Base-by-base conservation (phyloP, 1,140 invertebrate genomes). In the Elymnias hypermnestra region DNA sequence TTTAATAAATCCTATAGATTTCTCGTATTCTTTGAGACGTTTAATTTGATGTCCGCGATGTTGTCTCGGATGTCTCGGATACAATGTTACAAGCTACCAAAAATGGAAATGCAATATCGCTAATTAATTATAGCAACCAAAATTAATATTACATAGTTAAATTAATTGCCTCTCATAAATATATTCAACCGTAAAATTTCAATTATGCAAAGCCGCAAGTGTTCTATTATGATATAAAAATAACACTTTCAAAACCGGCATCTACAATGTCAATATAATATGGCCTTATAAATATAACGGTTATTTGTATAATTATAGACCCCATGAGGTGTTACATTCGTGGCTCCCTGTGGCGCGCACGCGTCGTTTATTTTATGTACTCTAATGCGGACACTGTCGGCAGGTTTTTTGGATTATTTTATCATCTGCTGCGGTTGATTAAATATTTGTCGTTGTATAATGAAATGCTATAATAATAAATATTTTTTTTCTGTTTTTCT, bases 401-500 rank as follows among this genome's bases (percentile, higher is more conserved):
- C 76, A 78, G 53, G 67, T 57, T 67, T 70, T 73, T 60, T 58
- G 46, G 51, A 54, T 78, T 72, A 75, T 76, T 70, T 53, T 57
- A 60, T 81, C 73, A 81, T 83, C 64, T 77, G 74, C 55, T 64
- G 60, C 55, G 60, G 66, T 69, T 64, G 26, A 21, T 31, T 22
- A 28, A 26, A 23, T 12, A 25, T 40, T 18, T 48, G 31, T 33
- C 0, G 3, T 26, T 1, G n/a, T 3, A 14, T 19, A 42, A 7
- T 26, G 17, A 42, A 33, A 33, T n/a, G 10, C 29, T 15, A 15
- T 33, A 15, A 33, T 33, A 15, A 33, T 33, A 12, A 33, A 33
- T 33, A 2, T 15, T 33, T 14, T 15, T 31, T 33, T 33, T 29
- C 2, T 33, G 1, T 15, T 2, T 2, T 7, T n/a, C n/a, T n/a